Evolutionary conservation across 2,113 vertebrate genomes (phyloP), one percentile per base, ranked within the genome.

Genomic region (Proteles cristata): DNA sequence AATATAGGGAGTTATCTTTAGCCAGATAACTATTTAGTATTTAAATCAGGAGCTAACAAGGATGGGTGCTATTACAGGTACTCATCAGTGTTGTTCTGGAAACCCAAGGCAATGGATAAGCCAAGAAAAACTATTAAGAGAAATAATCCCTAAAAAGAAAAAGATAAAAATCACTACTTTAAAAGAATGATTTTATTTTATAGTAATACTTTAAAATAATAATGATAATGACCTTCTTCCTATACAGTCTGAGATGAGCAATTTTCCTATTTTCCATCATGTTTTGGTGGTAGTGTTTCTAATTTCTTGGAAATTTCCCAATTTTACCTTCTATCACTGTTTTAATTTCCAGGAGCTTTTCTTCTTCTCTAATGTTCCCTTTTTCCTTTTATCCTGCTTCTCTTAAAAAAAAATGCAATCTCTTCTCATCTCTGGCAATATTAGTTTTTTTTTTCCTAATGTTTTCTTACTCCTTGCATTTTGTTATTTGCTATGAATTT

Each of bases 341-440:
- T 71, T 92, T 88, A 93, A 88, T 97, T 97, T 94, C 93, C 81
- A 90, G 63, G 35, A 84, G 39, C 7, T 55, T 80, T 88, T n/a
- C 79, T 77, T 83, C 45, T 69, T 93, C 39, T 74, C 65, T n/a
- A 90, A 11, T 55, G 45, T 39, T 94, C 11, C 23, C 48, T 4
- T 73, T 90, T 65, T 88, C 25, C 8, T 88, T 16, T 53, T 31
- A 65, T 23, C 8, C 10, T 48, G 7, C 14, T 93, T 31, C 17
- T 82, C 8, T 93, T 69, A 43, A 53, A 55, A 88, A 61, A 61
- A 61, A 85, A 68, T 79, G 11, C 14, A 88, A 68, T 85, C 16
- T 14, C 39, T 85, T 90, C 23, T 86, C 65, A 93, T 87, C 43
- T 93, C 69, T 79, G 31, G 1, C 31, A 80, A 63, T 69, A 69